Evolutionary conservation across 2,797 vertebrate genomes (phyloP).

Genomic region (Todus mexicanus): DNA sequence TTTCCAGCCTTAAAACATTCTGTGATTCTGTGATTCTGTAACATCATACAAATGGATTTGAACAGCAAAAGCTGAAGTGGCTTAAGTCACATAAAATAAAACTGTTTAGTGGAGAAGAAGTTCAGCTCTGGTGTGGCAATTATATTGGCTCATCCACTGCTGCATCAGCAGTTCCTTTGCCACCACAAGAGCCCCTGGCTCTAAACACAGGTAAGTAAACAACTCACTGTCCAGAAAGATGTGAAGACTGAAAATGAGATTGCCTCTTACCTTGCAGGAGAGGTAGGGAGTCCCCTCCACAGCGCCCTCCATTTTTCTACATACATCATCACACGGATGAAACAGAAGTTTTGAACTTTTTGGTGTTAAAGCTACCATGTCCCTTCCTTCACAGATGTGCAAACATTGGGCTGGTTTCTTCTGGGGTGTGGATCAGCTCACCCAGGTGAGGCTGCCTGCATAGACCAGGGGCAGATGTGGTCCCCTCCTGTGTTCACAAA

Average conservation of each 20-base stretch:
- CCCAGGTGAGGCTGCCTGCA: background rate
- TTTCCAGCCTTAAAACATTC: too few species aligned
- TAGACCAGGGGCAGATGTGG: background rate
- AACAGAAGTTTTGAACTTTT: background rate
- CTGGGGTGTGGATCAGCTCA: background rate
- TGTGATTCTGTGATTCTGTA: too few species aligned
- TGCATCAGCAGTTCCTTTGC: background rate
- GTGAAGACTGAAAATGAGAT: background rate
- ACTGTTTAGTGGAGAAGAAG: background rate
- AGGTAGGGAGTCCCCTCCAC: background rate
- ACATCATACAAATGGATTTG: background rate
- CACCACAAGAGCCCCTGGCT: background rate
- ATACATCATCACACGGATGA: background rate
- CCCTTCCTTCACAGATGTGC: background rate
- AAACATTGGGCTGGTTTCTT: background rate
- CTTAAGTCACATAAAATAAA: background rate
- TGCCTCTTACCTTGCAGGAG: background rate
- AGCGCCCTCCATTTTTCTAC: background rate
- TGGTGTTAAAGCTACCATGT: background rate
- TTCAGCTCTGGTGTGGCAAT: background rate
- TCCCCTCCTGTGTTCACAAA: background rate
- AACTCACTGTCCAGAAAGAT: background rate
- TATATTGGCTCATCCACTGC: background rate
- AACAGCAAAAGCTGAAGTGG: background rate
- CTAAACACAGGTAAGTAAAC: background rate